These are phyloP conservation scores for Morone chrysops DNA, from an alignment of 2,113 vertebrate species.

Conservation along the genomic window DNA sequence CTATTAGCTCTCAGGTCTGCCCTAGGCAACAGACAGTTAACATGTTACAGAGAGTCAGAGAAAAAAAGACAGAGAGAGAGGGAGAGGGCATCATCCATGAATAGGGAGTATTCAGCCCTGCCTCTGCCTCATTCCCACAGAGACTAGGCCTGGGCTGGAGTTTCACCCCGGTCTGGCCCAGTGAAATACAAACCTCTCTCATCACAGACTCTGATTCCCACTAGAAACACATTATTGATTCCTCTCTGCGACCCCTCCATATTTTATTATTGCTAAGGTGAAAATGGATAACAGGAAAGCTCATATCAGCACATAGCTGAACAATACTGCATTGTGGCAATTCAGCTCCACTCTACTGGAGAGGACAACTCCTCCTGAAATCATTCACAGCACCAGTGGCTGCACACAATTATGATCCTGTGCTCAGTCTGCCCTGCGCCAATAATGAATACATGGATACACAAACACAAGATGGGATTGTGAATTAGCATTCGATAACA, in stretches of 20 bases:
- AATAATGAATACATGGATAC: slow-evolving; percentile 66
- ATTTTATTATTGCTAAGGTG: slow-evolving; percentile 63
- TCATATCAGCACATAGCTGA: slow-evolving; percentile 44
- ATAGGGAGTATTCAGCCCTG: slow-evolving; percentile 63
- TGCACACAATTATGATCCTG: slow-evolving; percentile 59
- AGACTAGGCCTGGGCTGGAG: slow-evolving; percentile 60
- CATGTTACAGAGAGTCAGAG: slow-evolving; percentile 28
- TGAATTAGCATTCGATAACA: slow-evolving; percentile 59
- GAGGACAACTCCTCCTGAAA: slow-evolving; percentile 44
- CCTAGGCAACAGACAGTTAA: slow-evolving; percentile 59
- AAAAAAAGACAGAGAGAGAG: not conserved
- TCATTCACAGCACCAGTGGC: slow-evolving; percentile 46
- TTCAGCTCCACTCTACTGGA: slow-evolving; percentile 47
- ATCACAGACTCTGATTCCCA: slow-evolving; percentile 61
- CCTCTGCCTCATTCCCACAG: slow-evolving; percentile 60
- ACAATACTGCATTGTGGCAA: slow-evolving; percentile 56
- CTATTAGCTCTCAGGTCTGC: not conserved
- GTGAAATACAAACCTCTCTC: slow-evolving; percentile 66
- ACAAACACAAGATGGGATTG: slow-evolving; percentile 67
- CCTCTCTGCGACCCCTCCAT: slow-evolving; percentile 46
- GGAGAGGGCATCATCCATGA: slow-evolving; percentile 48
- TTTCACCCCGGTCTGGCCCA: slow-evolving; percentile 65
- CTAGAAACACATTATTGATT: slow-evolving; percentile 70
- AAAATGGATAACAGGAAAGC: slow-evolving; percentile 65
- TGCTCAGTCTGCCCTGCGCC: slow-evolving; percentile 28